Conservation (phyloP, 2,797 vertebrate species). For the Enteromius argenteus region DNA sequence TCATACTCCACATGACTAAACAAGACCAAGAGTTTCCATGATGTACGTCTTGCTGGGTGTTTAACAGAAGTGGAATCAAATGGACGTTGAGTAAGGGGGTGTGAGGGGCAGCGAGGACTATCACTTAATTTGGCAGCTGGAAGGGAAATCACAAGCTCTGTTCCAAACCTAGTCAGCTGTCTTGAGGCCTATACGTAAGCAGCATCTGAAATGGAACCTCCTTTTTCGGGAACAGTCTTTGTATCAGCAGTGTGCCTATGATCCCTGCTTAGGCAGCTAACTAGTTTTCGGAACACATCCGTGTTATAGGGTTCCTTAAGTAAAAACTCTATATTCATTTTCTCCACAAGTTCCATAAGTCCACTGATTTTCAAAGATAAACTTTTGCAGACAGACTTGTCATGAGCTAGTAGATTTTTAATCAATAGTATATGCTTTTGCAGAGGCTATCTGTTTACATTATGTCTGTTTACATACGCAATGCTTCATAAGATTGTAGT, state of each 20-base stretch:
- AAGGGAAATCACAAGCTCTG: slow-evolving; percentile 17
- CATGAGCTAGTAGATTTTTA: not conserved
- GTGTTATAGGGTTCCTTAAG: not conserved
- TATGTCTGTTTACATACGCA: no score
- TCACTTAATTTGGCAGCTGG: slow-evolving; percentile 27
- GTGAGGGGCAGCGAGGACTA: not conserved
- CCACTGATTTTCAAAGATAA: not conserved
- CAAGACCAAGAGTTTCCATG: slow-evolving; percentile 24
- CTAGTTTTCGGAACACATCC: not conserved
- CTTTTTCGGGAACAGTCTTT: not conserved
- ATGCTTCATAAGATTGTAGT: not conserved
- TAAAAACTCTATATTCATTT: not conserved
- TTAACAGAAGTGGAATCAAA: slow-evolving; percentile 6
- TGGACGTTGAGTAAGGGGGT: not conserved
- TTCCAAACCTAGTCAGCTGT: slow-evolving; percentile 11
- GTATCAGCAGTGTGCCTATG: not conserved
- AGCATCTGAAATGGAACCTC: not conserved
- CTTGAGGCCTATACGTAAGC: not conserved
- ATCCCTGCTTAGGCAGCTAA: not conserved
- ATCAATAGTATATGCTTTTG: not conserved
- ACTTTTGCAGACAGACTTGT: not conserved
- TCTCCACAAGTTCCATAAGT: not conserved
- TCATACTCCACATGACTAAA: slow-evolving; percentile 15
- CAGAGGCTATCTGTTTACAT: not conserved
- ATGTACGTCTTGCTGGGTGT: not conserved